Conservation (phyloP, 2,797 vertebrate genomes). For the Dendrocincla tyrannina region DNA sequence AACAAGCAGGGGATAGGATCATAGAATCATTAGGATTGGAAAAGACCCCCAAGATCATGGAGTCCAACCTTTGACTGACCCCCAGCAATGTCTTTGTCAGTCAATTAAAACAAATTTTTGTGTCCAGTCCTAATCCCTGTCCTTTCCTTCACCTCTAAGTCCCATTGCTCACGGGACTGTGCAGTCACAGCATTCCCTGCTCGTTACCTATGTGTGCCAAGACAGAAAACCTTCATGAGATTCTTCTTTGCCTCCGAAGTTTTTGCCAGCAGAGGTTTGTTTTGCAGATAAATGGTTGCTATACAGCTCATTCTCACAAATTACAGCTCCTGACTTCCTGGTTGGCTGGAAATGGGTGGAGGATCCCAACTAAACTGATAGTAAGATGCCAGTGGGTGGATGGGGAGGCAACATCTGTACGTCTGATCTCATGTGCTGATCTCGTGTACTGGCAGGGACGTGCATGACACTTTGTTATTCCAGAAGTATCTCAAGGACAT, state of each 20-base stretch:
- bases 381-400: conserved; percentile 69
- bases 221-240: neutral
- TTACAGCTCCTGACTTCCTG: conserved; percentile 51
- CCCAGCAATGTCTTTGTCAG: neutral
- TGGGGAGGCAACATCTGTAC: conserved; percentile 65
- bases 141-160: neutral
- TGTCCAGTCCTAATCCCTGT: neutral
- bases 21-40: neutral
- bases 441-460: conserved; percentile 62
- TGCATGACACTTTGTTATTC: conserved; percentile 69
- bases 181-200: neutral
- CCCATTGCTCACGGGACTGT: neutral
- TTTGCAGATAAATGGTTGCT: conserved; percentile 65
- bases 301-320: conserved; percentile 64
- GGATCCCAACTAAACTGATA: conserved; percentile 53
- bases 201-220: neutral
- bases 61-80: no score
- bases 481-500: conserved; percentile 65
- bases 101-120: neutral
- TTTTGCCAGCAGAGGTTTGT: conserved; percentile 58
- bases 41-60: neutral
- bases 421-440: conserved; percentile 72
- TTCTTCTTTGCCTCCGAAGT: neutral
- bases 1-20: neutral
- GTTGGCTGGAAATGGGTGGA: conserved; percentile 56